phyloP scores from a whole-genome alignment of 2,888 invertebrate genomes.

The Trissolcus japonicus region DNA sequence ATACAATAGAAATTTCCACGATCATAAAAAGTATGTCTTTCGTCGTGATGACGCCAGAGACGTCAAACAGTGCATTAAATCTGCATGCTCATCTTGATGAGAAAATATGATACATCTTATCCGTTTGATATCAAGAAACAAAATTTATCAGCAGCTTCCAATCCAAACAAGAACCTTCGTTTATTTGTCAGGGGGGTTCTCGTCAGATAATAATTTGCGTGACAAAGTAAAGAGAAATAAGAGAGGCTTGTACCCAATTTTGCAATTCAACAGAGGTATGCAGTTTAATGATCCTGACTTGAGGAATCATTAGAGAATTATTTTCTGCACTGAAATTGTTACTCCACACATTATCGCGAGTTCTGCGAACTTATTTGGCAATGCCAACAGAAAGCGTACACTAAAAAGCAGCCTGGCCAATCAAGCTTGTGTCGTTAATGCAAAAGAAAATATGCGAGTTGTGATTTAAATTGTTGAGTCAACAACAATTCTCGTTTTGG shows the following conservation, averaged over 20 bases:
- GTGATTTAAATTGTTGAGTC: constrained; percentile 21
- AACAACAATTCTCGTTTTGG: constrained; percentile 30
- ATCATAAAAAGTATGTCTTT: too few species aligned
- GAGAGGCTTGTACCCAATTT: too few species aligned
- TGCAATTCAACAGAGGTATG: too few species aligned
- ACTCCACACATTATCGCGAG: constrained; percentile 10
- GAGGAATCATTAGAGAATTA: constrained; percentile 9
- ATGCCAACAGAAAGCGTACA: constrained; percentile 6
- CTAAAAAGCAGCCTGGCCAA: constrained; percentile 10
- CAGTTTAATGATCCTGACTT: too few species aligned
- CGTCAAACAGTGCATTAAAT: constrained; percentile 10
- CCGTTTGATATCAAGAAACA: constrained; percentile 1
- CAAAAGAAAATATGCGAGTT: constrained; percentile 36
- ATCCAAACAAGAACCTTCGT: neutral
- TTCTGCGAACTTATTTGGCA: constrained; percentile 21
- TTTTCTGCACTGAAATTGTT: constrained; percentile 1
- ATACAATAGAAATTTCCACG: too few species aligned
- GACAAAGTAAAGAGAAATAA: too few species aligned
- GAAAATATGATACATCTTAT: constrained; percentile 18
- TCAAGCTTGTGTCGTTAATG: constrained; percentile 12
- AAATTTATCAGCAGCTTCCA: constrained; percentile 5
- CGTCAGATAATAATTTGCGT: too few species aligned
- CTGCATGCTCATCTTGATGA: constrained; percentile 19
- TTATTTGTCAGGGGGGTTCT: neutral
- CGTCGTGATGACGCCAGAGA: constrained; percentile 9